Evolutionary conservation across 2,113 vertebrate species (phyloP).

Genomic region (Callocephalon fimbriatum): DNA sequence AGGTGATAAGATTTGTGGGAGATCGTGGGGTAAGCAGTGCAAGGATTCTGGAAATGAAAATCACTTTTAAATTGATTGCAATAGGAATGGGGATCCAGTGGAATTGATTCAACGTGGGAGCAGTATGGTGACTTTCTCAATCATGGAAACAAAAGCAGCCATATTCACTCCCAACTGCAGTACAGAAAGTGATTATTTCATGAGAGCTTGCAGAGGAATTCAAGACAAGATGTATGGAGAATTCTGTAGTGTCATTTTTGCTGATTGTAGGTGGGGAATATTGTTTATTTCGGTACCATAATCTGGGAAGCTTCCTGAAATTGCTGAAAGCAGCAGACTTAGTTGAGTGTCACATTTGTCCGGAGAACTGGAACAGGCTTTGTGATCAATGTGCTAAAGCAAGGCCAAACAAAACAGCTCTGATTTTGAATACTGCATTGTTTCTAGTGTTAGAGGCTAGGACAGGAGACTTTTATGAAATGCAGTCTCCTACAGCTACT

Average conservation of each 20-base stretch:
- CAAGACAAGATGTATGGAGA: neutral
- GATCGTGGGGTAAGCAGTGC: neutral
- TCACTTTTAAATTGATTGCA: neutral
- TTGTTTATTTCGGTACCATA: neutral
- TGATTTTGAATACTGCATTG: neutral
- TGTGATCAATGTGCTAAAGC: rapidly evolving
- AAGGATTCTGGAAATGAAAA: neutral
- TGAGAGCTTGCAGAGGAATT: neutral
- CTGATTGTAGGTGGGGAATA: neutral
- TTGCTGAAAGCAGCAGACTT: neutral
- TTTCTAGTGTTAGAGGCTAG: neutral
- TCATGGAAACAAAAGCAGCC: neutral
- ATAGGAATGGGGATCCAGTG: neutral
- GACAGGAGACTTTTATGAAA: neutral
- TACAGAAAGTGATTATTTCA: neutral
- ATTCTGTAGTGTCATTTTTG: neutral
- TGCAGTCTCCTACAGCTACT: neutral
- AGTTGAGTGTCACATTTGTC: neutral
- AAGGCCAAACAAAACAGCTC: neutral
- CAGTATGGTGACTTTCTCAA: neutral
- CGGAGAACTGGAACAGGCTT: neutral
- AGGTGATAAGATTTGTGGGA: neutral
- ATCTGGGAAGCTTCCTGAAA: neutral
- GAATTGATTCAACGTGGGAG: neutral
- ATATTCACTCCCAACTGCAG: neutral